phyloP scores from a whole-genome alignment of 2,888 invertebrate species.

The Calameuta filiformis region DNA sequence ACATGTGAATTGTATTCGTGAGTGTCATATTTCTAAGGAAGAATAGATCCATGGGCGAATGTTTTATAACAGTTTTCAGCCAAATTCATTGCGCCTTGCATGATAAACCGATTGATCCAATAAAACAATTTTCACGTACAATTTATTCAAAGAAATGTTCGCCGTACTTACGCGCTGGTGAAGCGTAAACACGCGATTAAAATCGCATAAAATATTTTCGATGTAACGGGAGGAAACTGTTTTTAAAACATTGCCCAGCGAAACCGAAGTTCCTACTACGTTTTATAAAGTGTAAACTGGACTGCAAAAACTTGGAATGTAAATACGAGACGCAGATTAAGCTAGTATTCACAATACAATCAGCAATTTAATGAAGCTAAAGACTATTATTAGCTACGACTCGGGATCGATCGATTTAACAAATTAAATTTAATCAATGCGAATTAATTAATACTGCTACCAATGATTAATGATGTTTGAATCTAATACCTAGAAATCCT shows the following conservation, averaged over 20 bases:
- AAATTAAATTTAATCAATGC: neutral
- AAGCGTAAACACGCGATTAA: neutral
- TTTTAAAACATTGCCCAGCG: constrained; percentile 68
- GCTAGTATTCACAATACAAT: constrained; percentile 50
- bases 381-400: constrained; percentile 10
- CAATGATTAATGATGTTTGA: neutral
- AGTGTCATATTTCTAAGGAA: constrained; percentile 66
- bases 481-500: neutral
- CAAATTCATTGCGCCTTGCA: constrained; percentile 39
- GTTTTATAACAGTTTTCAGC: constrained; percentile 64
- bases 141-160: constrained; percentile 9
- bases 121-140: constrained; percentile 18
- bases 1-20: constrained; percentile 64
- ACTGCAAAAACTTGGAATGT: constrained; percentile 58
- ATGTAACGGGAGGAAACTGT: constrained; percentile 57
- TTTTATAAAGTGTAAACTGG: constrained; percentile 65
- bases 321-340: constrained; percentile 49
- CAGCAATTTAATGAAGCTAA: constrained; percentile 54
- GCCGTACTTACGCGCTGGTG: neutral
- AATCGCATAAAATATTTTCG: constrained; percentile 10
- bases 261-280: constrained; percentile 74
- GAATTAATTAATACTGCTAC: neutral
- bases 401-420: neutral
- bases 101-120: constrained; percentile 14
- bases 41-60: constrained; percentile 65